phyloP scores from a whole-genome alignment of 35 echinoderm and acorn worm genomes.

The Ophiothrix spiculata region DNA sequence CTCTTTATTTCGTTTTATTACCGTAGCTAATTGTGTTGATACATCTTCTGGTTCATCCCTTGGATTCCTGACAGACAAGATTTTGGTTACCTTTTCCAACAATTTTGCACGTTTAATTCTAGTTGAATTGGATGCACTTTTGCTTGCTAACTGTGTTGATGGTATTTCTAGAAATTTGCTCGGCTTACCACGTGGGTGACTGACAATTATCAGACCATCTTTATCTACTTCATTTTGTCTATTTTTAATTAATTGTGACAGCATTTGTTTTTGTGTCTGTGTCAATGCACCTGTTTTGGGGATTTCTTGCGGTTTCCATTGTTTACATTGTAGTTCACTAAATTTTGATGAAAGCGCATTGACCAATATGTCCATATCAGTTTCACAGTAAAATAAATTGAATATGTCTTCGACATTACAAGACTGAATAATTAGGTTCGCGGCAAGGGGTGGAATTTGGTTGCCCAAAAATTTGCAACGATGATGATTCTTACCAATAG shows the following conservation, averaged over 20 bases:
- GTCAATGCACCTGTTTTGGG: not conserved
- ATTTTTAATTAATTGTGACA: not conserved
- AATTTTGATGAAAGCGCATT: not conserved
- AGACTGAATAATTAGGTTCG: not conserved
- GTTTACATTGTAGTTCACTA: not conserved
- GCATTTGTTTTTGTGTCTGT: not conserved
- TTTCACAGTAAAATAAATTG: not conserved
- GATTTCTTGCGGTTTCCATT: not conserved
- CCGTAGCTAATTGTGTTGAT: not conserved
- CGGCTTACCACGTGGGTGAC: not conserved
- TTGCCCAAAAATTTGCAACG: not conserved
- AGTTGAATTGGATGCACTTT: not conserved
- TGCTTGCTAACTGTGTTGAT: not conserved
- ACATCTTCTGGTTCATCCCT: not conserved
- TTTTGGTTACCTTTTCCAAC: not conserved
- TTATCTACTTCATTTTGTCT: not conserved
- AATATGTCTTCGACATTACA: not conserved
- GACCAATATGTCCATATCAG: not conserved
- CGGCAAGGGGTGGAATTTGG: not conserved
- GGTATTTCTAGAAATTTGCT: not conserved
- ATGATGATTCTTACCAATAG: not conserved
- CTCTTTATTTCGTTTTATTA: not conserved
- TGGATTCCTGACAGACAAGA: not conserved
- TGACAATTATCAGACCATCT: not conserved
- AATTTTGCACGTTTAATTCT: not conserved